Base-by-base conservation (phyloP, 2,113 vertebrate genomes). In the Gadus macrocephalus region DNA sequence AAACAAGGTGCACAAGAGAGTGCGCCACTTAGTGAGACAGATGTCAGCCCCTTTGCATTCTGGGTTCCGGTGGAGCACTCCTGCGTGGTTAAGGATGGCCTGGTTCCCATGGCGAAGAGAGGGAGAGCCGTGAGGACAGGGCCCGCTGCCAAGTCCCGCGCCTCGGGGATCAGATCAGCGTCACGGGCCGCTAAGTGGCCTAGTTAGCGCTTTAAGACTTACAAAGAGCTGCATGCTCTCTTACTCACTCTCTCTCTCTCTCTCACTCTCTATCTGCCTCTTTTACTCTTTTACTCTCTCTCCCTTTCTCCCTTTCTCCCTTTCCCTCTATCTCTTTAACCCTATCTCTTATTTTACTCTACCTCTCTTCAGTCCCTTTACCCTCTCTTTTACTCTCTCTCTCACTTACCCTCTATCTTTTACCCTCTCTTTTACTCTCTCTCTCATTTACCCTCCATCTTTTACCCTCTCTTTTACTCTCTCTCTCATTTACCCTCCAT, bases 121-220 rank as follows among this genome's bases (percentile, higher is more conserved):
- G 83, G 83, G 85, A 82, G 86, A 85, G 82, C 81, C 85, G 81
- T 78, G 75, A 84, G 80, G 87, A 80, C 76, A 84, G 87, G 85
- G 88, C 83, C 76, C 28, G 62, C 78, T 89, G 89, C 89, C 88
- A 90, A 89, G 87, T 88, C 85, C 85, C 78, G 78, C 74, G 85
- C 88, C 85, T 88, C 84, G 35, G 89, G 89, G 88, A 89, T 89
- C 89, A 87, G 84, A 86, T 89, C 87, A 89, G 86, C 90, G 83
- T 88, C 84, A 88, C 78, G 74, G 87, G 86, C 82, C 80, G 87
- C 88, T 91, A 90, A 90, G 88, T 89, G 88, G 90, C 87, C 87
- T 89, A 88, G 89, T 91, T 91, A 90, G 88, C 83, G 84, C 83
- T 86, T 89, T 87, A 87, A 87, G 82, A 86, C 81, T 67, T 85